A percentile compares a stretch with the other conserved stretches of the same genome.
These are phyloP conservation scores for Bergia sp. DNA, from an alignment of 92 coral and sea anemone genomes.

Conservation along the genomic window DNA sequence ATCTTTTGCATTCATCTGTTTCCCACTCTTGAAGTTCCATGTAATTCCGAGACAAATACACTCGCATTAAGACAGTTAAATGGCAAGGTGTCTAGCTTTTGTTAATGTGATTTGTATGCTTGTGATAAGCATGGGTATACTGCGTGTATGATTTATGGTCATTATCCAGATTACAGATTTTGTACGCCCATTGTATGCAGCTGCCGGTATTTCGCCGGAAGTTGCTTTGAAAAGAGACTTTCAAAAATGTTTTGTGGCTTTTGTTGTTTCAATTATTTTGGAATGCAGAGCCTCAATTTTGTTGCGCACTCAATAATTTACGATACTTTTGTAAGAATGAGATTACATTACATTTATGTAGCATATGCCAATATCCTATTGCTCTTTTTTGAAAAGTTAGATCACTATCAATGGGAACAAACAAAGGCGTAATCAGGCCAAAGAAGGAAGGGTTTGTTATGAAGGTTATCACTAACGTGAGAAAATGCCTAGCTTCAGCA, in stretches of 20 bases:
- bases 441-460: too few species aligned
- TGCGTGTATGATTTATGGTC: background rate
- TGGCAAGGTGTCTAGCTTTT: background rate
- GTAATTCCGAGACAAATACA: background rate
- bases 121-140: background rate
- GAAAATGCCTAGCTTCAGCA: too few species aligned
- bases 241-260: background rate
- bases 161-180: background rate
- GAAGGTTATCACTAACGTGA: too few species aligned
- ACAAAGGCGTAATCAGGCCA: too few species aligned
- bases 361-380: too few species aligned
- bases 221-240: background rate
- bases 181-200: background rate
- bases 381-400: too few species aligned
- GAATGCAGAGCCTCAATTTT: background rate
- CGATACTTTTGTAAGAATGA: conserved; percentile 25
- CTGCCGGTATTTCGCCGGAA: background rate
- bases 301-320: background rate
- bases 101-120: background rate
- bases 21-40: background rate
- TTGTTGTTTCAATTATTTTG: too few species aligned
- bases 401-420: too few species aligned
- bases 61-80: background rate
- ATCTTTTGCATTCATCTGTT: conserved; percentile 29
- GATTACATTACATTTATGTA: background rate